Base-by-base conservation (phyloP, 2,113 vertebrate genomes). In the Polypterus bichir region DNA sequence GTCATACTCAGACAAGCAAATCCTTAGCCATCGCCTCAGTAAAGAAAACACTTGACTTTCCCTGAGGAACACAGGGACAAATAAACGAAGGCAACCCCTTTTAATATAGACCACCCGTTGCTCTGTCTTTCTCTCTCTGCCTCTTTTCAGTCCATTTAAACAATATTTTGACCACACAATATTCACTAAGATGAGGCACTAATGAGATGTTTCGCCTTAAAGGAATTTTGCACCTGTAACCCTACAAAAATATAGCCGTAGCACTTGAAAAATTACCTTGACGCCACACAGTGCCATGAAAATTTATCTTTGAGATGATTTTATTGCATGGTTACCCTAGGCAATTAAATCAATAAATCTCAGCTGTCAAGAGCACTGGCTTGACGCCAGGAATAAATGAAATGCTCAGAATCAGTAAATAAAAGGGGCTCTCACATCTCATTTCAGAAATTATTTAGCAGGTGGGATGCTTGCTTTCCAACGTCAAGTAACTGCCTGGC, bases 291-390 rank as follows among this genome's bases (percentile, higher is more conserved):
- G 78, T 85, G 86, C 86, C 86, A 89, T 84, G 83, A 85, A 90
- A 89, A 90, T 92, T 87, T 91, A 91, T 92, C 90, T 90, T 89
- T 80, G 84, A 87, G 83, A 87, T 90, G 85, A 90, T 90, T 90
- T 91, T 90, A 91, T 92, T 91, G 90, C 89, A 90, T 90, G 88
- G 88, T 91, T 91, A 92, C 89, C 88, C 86, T 82, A 86, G 86
- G 86, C 89, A 91, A 91, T 92, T 91, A 92, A 91, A 89, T 90
- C 88, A 90, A 92, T 91, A 92, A 90, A 91, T 92, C 88, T 90
- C 85, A 85, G 81, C 84, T 91, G 90, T 91, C 89, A 89, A 83
- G 68, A 73, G 77, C 71, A 74, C 74, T 90, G 88, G 87, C 81
- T 67, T 0, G 0, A 10, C 76, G 87, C 89, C 87, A 90, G 74